phyloP scores from a whole-genome alignment of 2,888 invertebrate species.

The Periphyllus acericola region DNA sequence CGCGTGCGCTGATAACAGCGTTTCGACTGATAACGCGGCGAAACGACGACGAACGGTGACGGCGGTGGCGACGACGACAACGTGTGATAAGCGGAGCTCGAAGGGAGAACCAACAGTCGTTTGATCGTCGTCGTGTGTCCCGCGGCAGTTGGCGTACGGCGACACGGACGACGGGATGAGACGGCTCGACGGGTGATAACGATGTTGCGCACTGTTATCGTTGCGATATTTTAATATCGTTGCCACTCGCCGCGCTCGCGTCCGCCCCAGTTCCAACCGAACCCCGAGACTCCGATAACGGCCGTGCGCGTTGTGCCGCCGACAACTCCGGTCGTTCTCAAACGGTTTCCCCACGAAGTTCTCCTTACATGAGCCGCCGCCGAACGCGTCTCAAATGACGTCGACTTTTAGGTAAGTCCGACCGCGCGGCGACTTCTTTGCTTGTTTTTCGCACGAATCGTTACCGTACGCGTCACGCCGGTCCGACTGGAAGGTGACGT shows the following conservation, averaged over 20 bases:
- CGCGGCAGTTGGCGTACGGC: too few species aligned
- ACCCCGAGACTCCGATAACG: neutral
- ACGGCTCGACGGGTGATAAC: too few species aligned
- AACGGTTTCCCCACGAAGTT: too few species aligned
- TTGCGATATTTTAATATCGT: neutral
- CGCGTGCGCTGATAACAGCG: neutral
- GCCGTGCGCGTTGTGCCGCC: neutral
- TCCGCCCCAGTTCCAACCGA: neutral
- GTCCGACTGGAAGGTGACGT: neutral
- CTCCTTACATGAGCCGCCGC: neutral
- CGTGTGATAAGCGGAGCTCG: too few species aligned
- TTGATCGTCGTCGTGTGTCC: too few species aligned
- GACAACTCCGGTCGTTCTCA: neutral
- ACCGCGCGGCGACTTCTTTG: neutral
- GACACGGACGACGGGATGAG: neutral
- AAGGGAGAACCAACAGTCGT: too few species aligned
- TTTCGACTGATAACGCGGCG: neutral
- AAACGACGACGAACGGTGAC: neutral
- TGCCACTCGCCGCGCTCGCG: neutral
- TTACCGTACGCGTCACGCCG: neutral
- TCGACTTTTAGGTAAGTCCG: slow-evolving; percentile 46
- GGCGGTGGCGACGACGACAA: too few species aligned
- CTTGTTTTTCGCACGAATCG: neutral
- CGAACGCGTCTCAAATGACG: neutral
- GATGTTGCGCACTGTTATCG: too few species aligned